Conservation (phyloP, 2,113 vertebrate genomes). For the Phoxinus phoxinus region DNA sequence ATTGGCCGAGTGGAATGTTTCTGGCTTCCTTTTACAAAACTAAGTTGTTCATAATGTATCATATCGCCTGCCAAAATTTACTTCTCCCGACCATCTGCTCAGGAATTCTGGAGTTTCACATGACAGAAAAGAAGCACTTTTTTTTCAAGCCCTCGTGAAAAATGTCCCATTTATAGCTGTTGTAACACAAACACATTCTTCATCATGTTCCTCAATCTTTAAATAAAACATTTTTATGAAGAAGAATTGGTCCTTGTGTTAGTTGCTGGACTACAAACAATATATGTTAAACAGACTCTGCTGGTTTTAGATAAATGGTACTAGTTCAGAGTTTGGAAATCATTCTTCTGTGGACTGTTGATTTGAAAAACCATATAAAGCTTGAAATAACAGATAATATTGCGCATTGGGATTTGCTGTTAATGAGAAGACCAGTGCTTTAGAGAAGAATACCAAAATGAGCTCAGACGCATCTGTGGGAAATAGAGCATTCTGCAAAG, state of each 20-base stretch:
- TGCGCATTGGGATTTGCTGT: neutral
- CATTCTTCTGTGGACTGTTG: conserved; percentile 6
- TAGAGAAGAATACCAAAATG: conserved; percentile 22
- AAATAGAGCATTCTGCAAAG: neutral
- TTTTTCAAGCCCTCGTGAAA: neutral
- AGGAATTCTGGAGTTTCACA: conserved; percentile 5
- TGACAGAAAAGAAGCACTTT: neutral
- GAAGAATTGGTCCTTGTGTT: neutral
- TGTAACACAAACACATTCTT: conserved; percentile 21
- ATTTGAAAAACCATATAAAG: conserved; percentile 19
- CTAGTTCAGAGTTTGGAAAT: neutral
- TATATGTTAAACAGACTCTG: neutral
- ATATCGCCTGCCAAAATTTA: neutral
- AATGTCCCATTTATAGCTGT: conserved; percentile 23
- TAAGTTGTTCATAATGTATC: neutral
- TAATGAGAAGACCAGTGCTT: neutral
- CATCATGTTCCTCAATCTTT: neutral
- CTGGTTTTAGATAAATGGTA: conserved; percentile 10
- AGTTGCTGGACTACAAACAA: neutral
- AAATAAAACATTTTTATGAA: conserved; percentile 20
- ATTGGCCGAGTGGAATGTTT: conserved; percentile 9
- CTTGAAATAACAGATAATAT: neutral
- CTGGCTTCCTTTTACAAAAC: conserved; percentile 28
- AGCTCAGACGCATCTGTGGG: neutral
- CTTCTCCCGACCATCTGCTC: conserved; percentile 10